Evolutionary conservation across 2,888 invertebrate genomes (phyloP).

Genomic region (Diploptera punctata): DNA sequence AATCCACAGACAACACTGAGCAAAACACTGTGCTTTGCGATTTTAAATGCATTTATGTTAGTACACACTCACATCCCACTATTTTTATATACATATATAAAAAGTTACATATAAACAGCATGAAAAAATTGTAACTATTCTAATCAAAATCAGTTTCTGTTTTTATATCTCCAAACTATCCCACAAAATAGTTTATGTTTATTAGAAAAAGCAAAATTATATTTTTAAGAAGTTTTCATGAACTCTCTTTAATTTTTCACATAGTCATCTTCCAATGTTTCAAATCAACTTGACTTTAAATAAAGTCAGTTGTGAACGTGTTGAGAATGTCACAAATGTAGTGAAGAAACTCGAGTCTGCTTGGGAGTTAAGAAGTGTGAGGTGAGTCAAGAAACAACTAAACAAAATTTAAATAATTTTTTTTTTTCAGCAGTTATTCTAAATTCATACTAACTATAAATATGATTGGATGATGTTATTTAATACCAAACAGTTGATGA

Average conservation of each 20-base stretch:
- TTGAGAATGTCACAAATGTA: too few species aligned
- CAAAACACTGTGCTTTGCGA: slow-evolving; percentile 1
- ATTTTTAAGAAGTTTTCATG: neutral
- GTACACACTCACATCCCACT: too few species aligned
- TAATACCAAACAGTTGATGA: too few species aligned
- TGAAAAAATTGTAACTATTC: slow-evolving; percentile 1
- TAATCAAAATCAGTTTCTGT: neutral
- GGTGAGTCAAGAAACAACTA: too few species aligned
- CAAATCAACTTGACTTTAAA: neutral
- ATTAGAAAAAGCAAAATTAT: neutral
- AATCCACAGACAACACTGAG: neutral
- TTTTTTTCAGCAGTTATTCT: neutral
- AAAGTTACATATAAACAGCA: neutral
- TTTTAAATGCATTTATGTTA: neutral
- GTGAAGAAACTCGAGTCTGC: too few species aligned
- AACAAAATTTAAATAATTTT: neutral
- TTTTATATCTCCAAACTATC: neutral
- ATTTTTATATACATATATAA: neutral
- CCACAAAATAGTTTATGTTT: slow-evolving; percentile 2
- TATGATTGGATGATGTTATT: too few species aligned
- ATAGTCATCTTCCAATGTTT: neutral
- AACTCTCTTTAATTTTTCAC: neutral
- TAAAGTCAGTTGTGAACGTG: neutral
- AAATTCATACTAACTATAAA: neutral
- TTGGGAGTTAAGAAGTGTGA: too few species aligned